Base-by-base conservation (phyloP, 2,888 invertebrate species). In the Drosophila basisetae region DNA sequence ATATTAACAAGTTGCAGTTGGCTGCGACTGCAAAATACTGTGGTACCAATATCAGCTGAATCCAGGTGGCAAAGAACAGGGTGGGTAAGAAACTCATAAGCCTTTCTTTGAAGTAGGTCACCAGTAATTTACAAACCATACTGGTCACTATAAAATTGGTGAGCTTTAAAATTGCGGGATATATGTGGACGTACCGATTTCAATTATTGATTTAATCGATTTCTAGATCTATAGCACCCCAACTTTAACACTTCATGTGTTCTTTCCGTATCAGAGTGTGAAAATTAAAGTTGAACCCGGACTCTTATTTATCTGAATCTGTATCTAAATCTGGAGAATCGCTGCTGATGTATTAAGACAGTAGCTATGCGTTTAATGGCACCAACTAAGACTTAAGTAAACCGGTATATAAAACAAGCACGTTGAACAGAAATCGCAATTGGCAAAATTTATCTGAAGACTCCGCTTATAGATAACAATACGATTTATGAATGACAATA, bases 401-500 rank as follows among this genome's bases (percentile, higher is more conserved):
- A 62, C 50, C 25, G 30, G 28, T 31, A 55, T 47, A 50, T 28
- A 52, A 72, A 74, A 74, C 74, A 71, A 60, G 63, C 68, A 72
- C 66, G 58, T 76, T 80, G 47, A 28, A 28, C 61, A 72, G 68
- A 72, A 78, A 78, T 67, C 59, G 53, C 68, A 54, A 52, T 39
- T 61, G 61, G 68, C 63, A 35, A 76, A 82, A 63, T 58, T 73
- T 69, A 76, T 73, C 83, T 70, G 28, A 28, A 58, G 30, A 49
- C 53, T 35, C 43, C 58, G 49, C 55, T 76, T 71, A 56, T 60
- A 83, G 78, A 89, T 89, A 84, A 84, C 83, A 70, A 83, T 61
- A 76, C 82, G 80, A 84, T 89, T 84, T 89, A 82, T 84, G 84
- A 79, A 84, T 75, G 84, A 87, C 88, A 89, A 89, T 84, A 87